Base-by-base conservation (phyloP, 2,888 invertebrate genomes). In the Microchrysa polita region DNA sequence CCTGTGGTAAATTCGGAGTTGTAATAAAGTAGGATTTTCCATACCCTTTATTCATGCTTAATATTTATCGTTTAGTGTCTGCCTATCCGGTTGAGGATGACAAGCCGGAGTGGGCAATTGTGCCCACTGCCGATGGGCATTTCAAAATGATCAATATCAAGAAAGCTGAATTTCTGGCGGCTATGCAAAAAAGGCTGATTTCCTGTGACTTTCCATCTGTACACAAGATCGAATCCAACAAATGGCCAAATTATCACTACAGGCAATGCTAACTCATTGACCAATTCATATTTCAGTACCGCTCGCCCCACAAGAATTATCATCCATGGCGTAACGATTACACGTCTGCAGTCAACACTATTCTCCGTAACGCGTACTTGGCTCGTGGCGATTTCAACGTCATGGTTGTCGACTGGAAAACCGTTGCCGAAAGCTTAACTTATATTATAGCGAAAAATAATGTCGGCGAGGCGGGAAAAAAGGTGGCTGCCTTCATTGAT, bases 401-500 rank as follows among this genome's bases (percentile, higher is more conserved):
- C 74, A 87, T 90, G 60, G 87, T 87, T 1, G 87, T 90, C 5
- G 90, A 90, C 77, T 90, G 89, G 89, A 86, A 87, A 12, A 82
- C 81, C 0, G 88, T 88, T 1, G 88, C 88, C 0, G 79, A 79
- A 1, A 79, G 80, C 2, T 88, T 87, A 73, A 82, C 88, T 77
- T 89, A 89, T 76, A 83, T 87, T 69, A 80, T 87, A 4, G 88
- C 89, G 0, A 87, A 88, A 57, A 86, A 87, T 9, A 80, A 77
- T 9, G 80, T 79, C 1, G 27, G 77, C 0, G 76, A 76, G 9
- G 79, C 80, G 14, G 84, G 81, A 1, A 73, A 72, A 20, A 79
- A 79, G 14, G 65, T 82, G 4, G 83, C 82, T 1, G 61, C 40
- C 0, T 77, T 83, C 10, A 75, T 83, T 7, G 80, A 84, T 63